Conservation (phyloP, 2,113 vertebrate species). For the Uropsilus gracilis region DNA sequence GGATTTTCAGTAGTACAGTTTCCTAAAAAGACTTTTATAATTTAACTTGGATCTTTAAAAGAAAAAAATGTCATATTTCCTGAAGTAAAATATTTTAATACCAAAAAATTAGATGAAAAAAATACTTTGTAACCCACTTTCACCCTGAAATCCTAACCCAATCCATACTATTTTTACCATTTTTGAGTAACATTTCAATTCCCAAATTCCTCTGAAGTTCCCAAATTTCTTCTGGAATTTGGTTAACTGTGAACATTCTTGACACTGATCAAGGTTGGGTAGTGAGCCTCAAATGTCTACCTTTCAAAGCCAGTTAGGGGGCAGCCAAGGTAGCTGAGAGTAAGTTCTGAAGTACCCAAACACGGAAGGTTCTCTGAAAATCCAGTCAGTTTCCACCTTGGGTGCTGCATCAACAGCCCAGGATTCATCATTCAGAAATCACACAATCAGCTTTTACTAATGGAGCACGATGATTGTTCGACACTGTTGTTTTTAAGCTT, state of each 20-base stretch:
- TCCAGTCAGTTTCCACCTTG: background rate
- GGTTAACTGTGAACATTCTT: background rate
- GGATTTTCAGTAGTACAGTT: background rate
- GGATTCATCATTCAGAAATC: background rate
- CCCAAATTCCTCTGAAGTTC: background rate
- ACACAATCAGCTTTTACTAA: background rate
- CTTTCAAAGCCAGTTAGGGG: background rate
- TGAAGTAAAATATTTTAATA: background rate
- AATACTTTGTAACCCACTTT: background rate
- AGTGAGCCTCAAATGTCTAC: too few species aligned
- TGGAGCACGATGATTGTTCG: background rate
- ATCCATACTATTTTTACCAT: background rate
- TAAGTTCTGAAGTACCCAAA: background rate
- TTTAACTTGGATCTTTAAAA: background rate
- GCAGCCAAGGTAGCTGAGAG: background rate
- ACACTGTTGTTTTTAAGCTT: background rate
- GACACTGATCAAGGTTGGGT: background rate
- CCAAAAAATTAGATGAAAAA: background rate
- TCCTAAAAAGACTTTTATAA: background rate
- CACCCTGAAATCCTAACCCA: background rate
- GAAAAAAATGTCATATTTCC: background rate
- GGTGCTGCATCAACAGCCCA: background rate
- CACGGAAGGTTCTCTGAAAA: background rate
- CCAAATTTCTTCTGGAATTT: background rate
- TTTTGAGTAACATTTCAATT: background rate